Percentiles rank a stretch among this genome's conserved stretches.
These are phyloP conservation scores for Nymphicus hollandicus DNA, from an alignment of 2,113 vertebrate species.

Conservation along the genomic window DNA sequence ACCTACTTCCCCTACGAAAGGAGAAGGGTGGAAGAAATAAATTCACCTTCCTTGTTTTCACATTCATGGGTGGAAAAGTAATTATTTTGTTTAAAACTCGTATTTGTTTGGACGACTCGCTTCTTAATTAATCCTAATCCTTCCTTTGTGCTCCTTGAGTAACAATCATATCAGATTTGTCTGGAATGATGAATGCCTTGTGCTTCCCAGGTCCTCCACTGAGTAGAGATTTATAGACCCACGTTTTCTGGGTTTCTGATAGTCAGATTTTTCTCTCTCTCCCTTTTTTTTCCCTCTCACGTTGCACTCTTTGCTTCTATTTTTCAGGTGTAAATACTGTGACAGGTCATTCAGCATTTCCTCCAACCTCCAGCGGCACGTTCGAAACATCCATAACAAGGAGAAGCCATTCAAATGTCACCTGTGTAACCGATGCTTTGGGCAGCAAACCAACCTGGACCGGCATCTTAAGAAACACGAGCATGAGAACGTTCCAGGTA, in stretches of 20 bases:
- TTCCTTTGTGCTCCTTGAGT: conserved; percentile 33
- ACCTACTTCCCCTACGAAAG: not conserved
- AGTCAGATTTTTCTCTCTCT: not conserved
- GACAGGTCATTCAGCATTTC: conserved; percentile 99
- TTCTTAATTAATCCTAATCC: conserved; percentile 60
- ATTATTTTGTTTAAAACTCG: not conserved
- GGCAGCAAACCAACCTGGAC: conserved; percentile 98
- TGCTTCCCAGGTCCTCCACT: conserved; percentile 6
- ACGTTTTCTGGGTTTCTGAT: not conserved
- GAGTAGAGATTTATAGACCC: conserved; percentile 40
- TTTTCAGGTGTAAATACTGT: conserved; percentile 97
- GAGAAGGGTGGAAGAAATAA: not conserved
- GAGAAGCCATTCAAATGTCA: conserved; percentile 99
- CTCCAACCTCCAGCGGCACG: conserved; percentile 97
- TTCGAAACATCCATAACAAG: conserved; percentile 99
- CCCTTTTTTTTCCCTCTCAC: not conserved
- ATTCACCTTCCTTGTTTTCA: not conserved
- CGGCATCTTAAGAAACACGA: conserved; percentile 98
- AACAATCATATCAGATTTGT: conserved; percentile 47
- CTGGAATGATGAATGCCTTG: conserved; percentile 41
- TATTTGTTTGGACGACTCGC: not conserved
- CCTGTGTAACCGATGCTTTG: conserved; percentile 97
- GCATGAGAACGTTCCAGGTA: conserved; percentile 94
- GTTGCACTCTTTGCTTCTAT: not conserved
- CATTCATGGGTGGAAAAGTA: not conserved